Conservation (phyloP, 2,113 vertebrate genomes). For the Myotis yumanensis region DNA sequence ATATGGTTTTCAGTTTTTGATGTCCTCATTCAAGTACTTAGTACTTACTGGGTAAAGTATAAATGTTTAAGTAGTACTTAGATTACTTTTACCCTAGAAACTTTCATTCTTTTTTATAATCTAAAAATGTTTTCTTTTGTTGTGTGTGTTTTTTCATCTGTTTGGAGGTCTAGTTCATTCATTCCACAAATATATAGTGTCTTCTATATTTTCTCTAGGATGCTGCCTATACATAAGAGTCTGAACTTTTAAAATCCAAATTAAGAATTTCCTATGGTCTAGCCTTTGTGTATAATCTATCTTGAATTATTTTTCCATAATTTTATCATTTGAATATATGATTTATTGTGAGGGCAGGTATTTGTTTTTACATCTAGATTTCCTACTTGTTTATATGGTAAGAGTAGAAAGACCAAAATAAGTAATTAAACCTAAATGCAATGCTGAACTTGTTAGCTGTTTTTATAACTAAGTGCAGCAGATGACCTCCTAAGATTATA, state of each 20-base stretch:
- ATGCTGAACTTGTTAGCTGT: neutral
- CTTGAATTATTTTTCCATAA: neutral
- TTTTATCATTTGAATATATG: slow-evolving; percentile 43
- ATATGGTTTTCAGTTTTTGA: neutral
- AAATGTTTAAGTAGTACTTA: neutral
- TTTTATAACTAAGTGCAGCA: slow-evolving; percentile 12
- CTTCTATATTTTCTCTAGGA: neutral
- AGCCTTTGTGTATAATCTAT: neutral
- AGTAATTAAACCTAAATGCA: neutral
- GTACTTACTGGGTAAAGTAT: neutral
- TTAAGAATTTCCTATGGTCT: neutral
- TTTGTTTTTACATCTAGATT: neutral
- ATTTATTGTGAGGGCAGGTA: neutral
- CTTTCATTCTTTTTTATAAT: neutral
- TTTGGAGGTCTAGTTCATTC: slow-evolving; percentile 14
- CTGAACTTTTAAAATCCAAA: neutral
- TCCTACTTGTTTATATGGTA: neutral
- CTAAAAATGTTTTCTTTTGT: neutral
- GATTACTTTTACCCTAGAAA: slow-evolving; percentile 4
- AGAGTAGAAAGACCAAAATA: neutral
- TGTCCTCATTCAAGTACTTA: neutral
- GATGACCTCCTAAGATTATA: slow-evolving; percentile 18
- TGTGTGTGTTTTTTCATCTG: neutral
- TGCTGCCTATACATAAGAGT: neutral
- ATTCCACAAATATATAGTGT: neutral